Conservation (phyloP, 2,113 vertebrate genomes). For the Odocoileus hemionus region DNA sequence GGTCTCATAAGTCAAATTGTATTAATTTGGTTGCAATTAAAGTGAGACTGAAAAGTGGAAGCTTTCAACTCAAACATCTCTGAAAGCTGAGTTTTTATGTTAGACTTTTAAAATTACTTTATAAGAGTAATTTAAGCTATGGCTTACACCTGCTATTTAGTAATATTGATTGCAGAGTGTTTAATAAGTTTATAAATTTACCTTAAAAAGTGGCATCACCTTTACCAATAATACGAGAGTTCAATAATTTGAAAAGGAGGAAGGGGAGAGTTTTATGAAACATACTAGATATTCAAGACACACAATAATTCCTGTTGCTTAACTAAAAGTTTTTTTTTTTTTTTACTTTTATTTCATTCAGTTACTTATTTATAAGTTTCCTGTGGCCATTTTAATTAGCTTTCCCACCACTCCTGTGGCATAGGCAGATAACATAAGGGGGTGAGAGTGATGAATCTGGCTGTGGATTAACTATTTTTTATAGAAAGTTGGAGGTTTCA, state of each 20-base stretch:
- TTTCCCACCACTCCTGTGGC: conserved; percentile 32
- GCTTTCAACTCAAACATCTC: conserved; percentile 62
- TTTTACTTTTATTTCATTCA: conserved; percentile 19
- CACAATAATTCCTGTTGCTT: conserved; percentile 16
- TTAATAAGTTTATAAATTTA: conserved; percentile 59
- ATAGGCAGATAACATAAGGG: not conserved
- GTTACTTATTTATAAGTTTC: conserved; percentile 23
- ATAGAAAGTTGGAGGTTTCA: not conserved
- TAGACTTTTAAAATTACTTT: conserved; percentile 47
- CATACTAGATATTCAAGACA: not conserved
- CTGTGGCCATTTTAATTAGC: conserved; percentile 56
- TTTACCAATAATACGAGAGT: conserved; percentile 50
- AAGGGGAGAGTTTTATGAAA: not conserved
- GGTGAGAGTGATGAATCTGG: not conserved
- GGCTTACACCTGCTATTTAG: conserved; percentile 30
- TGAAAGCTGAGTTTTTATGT: conserved; percentile 28
- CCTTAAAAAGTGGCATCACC: conserved; percentile 28
- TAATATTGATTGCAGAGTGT: conserved; percentile 14
- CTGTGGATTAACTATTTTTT: not conserved
- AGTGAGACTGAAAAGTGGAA: conserved; percentile 53
- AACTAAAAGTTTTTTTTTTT: conserved; percentile 26
- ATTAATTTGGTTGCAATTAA: conserved; percentile 63
- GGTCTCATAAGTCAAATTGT: conserved; percentile 56
- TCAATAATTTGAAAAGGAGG: not conserved
- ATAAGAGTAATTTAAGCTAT: conserved; percentile 50